Base-by-base conservation (phyloP, 92 coral and sea anemone species). In the Phenganax subtilis region DNA sequence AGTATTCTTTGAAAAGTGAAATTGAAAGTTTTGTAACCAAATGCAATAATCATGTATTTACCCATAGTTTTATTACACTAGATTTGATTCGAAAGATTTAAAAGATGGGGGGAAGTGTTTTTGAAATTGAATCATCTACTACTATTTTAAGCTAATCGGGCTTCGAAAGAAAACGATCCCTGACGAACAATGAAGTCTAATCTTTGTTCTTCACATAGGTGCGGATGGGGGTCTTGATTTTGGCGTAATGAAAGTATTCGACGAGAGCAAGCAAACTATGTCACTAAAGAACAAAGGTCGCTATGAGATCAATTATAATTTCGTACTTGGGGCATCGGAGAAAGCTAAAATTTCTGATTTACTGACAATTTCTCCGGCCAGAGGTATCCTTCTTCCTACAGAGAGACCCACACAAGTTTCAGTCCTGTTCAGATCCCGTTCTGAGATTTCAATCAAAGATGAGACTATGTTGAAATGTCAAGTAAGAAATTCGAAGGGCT, bases 171-270 rank as follows among this genome's bases (percentile, higher is more conserved):
- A 20, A 20, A 20, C 25, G 25, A 20, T 20, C 25, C 76, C 76
- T 31, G 54, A 71, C 7, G 17, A 30, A 3, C 29, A 0, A 37
- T 65, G 71, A 65, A 65, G 31, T 65, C 30, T 65, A 5, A 17
- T 65, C 71, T 10, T 10, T n/a, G 5, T 62, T 31, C 52, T 25
- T 55, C 0, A 52, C 64, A 16, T 80, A 96, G 99, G 99, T 82
- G 94, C 99, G 10, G 99, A 96, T 75, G 99, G 99, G 6, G 99
- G 99, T n/a, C 88, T 96, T 6, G 99, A 96, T 79, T 96, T 96
- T 55, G 99, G 97, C 57, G 97, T 96, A 14, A 89, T 96, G 51
- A 90, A 93, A 85, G 99, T 92, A 15, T 75, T 96, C 82, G 99
- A 96, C 74, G 99, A 96, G 76, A 89, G 92, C 57, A 96, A 96